Percentiles rank a stretch among this genome's conserved stretches.
These are phyloP conservation scores for Dicyrtoma fusca DNA, from an alignment of 2,888 invertebrate genomes.

Conservation along the genomic window DNA sequence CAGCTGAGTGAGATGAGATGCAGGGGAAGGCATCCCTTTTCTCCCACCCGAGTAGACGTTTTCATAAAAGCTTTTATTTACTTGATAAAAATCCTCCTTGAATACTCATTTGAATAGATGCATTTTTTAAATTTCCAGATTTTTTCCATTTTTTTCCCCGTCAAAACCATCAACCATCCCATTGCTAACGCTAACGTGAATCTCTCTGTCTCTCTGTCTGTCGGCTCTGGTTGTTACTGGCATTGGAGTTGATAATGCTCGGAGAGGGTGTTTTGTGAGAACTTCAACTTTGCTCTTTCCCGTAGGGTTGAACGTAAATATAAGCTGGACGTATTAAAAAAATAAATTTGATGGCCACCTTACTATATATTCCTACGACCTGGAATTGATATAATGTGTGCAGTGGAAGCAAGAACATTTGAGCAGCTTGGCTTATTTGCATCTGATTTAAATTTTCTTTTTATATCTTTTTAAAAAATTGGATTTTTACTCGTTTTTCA, in stretches of 20 bases:
- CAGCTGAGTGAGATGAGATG: conserved; percentile 5
- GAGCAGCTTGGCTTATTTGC: conserved; percentile 3
- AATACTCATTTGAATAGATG: conserved; percentile 27
- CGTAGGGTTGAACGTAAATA: background rate
- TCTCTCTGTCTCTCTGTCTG: no score
- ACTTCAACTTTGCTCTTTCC: conserved; percentile 17
- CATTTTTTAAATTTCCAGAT: conserved; percentile 23
- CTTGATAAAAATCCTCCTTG: conserved; percentile 13
- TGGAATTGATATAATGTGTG: no score
- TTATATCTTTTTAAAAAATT: conserved; percentile 17
- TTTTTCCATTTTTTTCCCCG: conserved; percentile 22
- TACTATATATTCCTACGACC: no score
- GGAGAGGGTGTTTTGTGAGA: conserved; percentile 26
- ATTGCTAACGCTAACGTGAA: no score
- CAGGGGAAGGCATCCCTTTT: conserved; percentile 9
- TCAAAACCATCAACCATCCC: conserved; percentile 2
- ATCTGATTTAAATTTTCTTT: conserved; percentile 7
- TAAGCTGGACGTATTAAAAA: no score
- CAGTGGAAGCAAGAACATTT: no score
- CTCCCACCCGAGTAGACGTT: conserved; percentile 26
- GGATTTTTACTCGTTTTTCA: background rate
- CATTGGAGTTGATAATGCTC: no score
- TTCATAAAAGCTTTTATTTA: conserved; percentile 15
- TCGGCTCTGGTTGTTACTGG: no score
- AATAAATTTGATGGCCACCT: no score